These are phyloP conservation scores for Grus americana DNA, from an alignment of 2,113 vertebrate genomes.

Conservation along the genomic window DNA sequence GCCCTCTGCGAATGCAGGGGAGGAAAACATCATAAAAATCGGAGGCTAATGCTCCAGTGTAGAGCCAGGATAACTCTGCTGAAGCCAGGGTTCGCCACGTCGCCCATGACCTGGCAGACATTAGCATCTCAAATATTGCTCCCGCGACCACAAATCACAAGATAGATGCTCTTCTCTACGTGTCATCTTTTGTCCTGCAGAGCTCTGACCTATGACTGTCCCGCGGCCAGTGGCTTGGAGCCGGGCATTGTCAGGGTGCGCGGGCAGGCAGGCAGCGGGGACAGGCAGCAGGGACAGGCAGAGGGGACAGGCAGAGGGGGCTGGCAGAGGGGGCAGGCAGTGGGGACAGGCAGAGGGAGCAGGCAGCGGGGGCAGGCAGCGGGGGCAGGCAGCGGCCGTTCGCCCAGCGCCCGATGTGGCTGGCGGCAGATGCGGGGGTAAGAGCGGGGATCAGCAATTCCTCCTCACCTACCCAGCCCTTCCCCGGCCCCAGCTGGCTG, in stretches of 20 bases:
- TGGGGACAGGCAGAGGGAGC: background rate
- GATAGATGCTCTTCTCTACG: background rate
- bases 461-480: background rate
- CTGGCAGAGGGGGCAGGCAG: background rate
- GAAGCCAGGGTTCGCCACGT: background rate
- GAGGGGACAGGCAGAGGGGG: background rate
- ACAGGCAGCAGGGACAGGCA: background rate
- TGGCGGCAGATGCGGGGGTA: conserved; percentile 22
- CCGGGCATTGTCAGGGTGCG: background rate
- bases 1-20: background rate
- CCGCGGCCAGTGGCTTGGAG: background rate
- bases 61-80: background rate
- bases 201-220: background rate
- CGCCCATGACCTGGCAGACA: background rate
- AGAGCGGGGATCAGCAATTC: background rate
- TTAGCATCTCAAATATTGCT: background rate
- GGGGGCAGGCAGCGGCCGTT: too few species aligned
- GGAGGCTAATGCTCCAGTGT: background rate
- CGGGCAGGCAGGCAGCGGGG: background rate
- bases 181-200: background rate
- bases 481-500: background rate
- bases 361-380: background rate
- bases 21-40: background rate
- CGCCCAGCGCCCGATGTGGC: background rate
- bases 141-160: background rate